Base-by-base conservation (phyloP, 2,888 invertebrate species). In the Odontomyia ornata region DNA sequence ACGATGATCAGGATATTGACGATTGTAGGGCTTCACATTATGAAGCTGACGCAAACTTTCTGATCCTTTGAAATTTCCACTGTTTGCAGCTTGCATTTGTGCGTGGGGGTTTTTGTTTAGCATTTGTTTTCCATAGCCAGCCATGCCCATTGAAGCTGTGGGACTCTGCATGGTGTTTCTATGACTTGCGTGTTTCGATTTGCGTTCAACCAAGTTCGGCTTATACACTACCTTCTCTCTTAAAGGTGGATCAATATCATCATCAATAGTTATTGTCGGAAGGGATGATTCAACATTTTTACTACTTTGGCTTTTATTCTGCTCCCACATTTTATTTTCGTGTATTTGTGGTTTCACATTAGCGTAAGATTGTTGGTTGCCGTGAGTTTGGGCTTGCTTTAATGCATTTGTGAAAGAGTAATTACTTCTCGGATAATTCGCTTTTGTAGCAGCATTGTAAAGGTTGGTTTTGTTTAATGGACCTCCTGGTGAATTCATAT, bases 101-200 rank as follows among this genome's bases (percentile, higher is more conserved):
- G 75, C 18, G 18, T 27, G n/a, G n/a, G 47, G 18, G 28, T 64
- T 62, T 13, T 75, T 64, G 9, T 23, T 23, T 21, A 30, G 52
- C 28, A 52, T 9, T 27, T 64, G 64, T 15, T 75, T 64, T 21
- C 18, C 15, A 43, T 60, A 75, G n/a, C 46, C 57, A 11, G 62
- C 36, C 3, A 75, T 57, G 18, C 25, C 56, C 21, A 56, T 67
- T 18, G 56, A 9, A 36, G 71, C 46, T 18, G 56, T 72, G 67
- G 62, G 47, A 18, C 27, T 73, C 36, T 27, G 28, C 25, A 25
- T 76, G n/a, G 11, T 76, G 28, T 43, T 65, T 69, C 47, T 46
- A 28, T 23, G 72, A 30, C 47, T 64, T 75, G 56, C 47, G 30
- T 69, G 62, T 83, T 89, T 89, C 77, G 86, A 85, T 76, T 83